Conservation (phyloP, 2,888 invertebrate species). For the Cataglyphis altisquamis region DNA sequence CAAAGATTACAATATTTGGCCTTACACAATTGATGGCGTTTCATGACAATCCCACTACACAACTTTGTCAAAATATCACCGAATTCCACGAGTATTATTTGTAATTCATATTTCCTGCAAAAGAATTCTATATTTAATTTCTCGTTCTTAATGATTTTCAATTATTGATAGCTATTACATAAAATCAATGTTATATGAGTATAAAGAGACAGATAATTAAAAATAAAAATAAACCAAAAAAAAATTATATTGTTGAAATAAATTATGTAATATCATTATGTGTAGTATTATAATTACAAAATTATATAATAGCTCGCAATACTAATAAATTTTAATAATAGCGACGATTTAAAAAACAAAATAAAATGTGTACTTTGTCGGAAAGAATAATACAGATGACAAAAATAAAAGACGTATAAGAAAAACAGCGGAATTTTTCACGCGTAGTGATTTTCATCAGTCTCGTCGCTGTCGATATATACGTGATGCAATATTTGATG, state of each 20-base stretch:
- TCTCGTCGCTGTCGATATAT: constrained; percentile 37
- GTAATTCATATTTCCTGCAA: neutral
- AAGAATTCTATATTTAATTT: neutral
- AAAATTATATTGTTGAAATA: neutral
- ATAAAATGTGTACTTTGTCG: neutral
- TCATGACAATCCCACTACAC: constrained; percentile 6
- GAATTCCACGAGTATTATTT: constrained; percentile 11
- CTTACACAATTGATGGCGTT: constrained; percentile 39
- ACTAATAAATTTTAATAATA: neutral
- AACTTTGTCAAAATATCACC: constrained; percentile 22
- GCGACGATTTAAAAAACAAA: neutral
- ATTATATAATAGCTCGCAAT: neutral
- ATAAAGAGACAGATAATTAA: neutral
- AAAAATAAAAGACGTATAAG: neutral
- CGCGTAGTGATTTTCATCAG: constrained; percentile 13
- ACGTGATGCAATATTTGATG: constrained; percentile 34
- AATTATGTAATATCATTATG: neutral
- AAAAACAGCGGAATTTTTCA: constrained; percentile 11
- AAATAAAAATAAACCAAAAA: neutral
- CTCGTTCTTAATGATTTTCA: neutral
- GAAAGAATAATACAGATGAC: neutral
- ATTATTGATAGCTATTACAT: neutral
- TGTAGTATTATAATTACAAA: neutral
- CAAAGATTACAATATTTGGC: constrained; percentile 49
- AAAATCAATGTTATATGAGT: neutral